Evolutionary conservation across 1,140 invertebrate genomes (phyloP).

Genomic region (Episyrphus balteatus): DNA sequence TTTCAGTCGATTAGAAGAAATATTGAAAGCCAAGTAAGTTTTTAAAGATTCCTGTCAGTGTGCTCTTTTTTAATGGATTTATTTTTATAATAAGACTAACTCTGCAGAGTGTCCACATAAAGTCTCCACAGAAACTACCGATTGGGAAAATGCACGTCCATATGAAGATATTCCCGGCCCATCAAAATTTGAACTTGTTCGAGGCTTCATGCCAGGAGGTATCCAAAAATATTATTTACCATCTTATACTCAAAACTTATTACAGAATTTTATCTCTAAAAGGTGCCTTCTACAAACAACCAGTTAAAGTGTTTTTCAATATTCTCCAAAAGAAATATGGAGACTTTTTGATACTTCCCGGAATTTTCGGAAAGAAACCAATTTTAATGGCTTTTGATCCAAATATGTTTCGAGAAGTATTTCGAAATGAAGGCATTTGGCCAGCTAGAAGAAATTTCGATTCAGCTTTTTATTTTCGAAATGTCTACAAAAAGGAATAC

Average conservation of each 20-base stretch:
- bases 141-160: conserved; percentile 18
- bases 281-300: no score
- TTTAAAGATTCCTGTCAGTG: no score
- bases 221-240: no score
- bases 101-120: no score
- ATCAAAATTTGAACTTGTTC: conserved; percentile 15
- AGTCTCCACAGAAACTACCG: background rate
- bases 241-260: no score
- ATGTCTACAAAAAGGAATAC: background rate
- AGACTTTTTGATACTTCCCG: conserved; percentile 19
- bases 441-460: conserved; percentile 19
- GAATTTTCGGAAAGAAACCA: conserved; percentile 22
- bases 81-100: no score
- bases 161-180: conserved; percentile 22
- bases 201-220: conserved; percentile 26
- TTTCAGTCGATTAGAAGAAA: no score
- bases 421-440: conserved; percentile 30
- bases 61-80: no score
- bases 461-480: conserved; percentile 16
- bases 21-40: no score
- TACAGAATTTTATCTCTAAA: no score
- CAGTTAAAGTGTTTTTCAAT: conserved; percentile 6
- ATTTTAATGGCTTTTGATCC: conserved; percentile 14
- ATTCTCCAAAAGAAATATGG: conserved; percentile 16
- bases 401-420: conserved; percentile 21